These are phyloP conservation scores for Choreutis nemorana DNA, from an alignment of 2,888 invertebrate genomes.

Conservation along the genomic window DNA sequence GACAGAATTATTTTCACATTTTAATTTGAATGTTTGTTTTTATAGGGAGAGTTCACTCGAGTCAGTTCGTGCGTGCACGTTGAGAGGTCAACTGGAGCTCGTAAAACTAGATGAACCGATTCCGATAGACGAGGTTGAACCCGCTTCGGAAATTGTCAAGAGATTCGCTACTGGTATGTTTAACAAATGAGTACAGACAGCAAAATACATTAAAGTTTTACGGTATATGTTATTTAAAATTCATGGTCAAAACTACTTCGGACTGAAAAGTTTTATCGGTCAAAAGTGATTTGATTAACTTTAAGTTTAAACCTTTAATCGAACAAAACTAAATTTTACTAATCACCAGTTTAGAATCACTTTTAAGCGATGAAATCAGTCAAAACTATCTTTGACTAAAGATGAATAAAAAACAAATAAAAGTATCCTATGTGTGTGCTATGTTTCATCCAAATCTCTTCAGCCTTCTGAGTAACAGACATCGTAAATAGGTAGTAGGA, in stretches of 20 bases:
- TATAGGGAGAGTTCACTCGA: slow-evolving; percentile 85
- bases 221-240: not conserved
- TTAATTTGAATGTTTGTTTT: slow-evolving; percentile 2
- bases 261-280: too few relatives aligned
- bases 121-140: slow-evolving; percentile 88
- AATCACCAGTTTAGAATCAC: not conserved
- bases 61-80: slow-evolving; percentile 84
- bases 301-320: not conserved
- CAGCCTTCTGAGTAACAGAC: not conserved
- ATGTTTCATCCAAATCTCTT: too few relatives aligned
- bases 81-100: slow-evolving; percentile 93
- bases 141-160: slow-evolving; percentile 94
- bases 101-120: slow-evolving; percentile 80
- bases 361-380: not conserved
- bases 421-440: too few relatives aligned
- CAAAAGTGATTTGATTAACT: not conserved
- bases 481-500: not conserved
- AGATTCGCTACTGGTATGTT: slow-evolving; percentile 82
- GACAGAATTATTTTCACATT: not conserved
- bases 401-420: too few relatives aligned
- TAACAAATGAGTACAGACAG: too few relatives aligned
- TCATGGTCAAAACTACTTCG: not conserved
- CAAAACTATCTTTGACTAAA: not conserved
- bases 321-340: not conserved
- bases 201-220: slow-evolving; percentile 1